Base-by-base conservation (phyloP, 2,113 vertebrate genomes). In the Apteryx owenii region DNA sequence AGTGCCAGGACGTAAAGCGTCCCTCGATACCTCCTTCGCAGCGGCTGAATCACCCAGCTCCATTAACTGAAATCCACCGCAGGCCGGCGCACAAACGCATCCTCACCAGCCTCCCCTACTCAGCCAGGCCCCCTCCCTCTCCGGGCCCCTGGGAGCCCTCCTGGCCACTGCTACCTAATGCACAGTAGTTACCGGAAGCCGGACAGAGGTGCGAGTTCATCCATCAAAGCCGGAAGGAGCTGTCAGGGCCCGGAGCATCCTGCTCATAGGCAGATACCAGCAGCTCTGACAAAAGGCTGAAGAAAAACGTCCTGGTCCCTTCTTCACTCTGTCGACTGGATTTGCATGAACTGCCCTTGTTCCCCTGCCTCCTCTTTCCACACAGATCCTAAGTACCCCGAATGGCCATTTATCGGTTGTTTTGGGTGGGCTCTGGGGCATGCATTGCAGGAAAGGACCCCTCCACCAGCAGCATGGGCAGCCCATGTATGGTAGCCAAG, bases 181-280 rank as follows among this genome's bases (percentile, higher is more conserved):
- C 61, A 81, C 64, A 76, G 66, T 61, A 69, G 48, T 93, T 95
- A 70, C 95, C 89, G 91, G 90, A 96, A 96, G 62, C 56, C 2
- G 8, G 22, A 36, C 36, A 72, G 91, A 88, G 71, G 66, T 70
- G 65, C 9, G 7, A 62, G 29, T 21, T 85, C 69, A 50, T 69
- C 62, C 53, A 2, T 80, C 53, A 1, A 0, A 2, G 26, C 26
- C 58, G 65, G 73, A 69, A 87, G 86, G 62, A 87, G 19, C 3
- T 50, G 25, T 12, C 20, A 28, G 48, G 73, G 42, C 40, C 33
- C 17, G 48, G 44, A 91, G 26, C 26, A 77, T 81, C 68, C 81
- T 66, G 58, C 36, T 80, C 73, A 83, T 44, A 20, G 33, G 31
- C 22, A 75, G 40, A 77, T 61, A 0, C 0, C 0, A 2, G 33